Evolutionary conservation across 1,140 invertebrate genomes (phyloP), one percentile per base, ranked within the genome.

Genomic region (Cheumatopsyche charites): DNA sequence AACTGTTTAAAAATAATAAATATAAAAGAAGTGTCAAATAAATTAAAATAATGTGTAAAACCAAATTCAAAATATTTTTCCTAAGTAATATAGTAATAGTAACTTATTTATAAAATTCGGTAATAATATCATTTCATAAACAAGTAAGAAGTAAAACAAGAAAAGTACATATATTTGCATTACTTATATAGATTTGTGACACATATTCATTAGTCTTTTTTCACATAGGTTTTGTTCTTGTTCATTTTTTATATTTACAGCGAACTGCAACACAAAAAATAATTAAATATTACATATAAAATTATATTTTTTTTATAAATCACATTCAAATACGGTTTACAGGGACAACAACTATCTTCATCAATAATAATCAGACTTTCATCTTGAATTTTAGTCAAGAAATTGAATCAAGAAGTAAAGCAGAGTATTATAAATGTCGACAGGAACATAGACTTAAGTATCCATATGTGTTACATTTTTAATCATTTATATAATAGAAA

Each of bases 1-100:
- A 49, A 49, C 26, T 49, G 55, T 42, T 68, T 55, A 45, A 68
- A 68, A 68, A 68, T 49, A 68, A 47, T 68, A 68, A 68, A 47
- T 68, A 49, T 41, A 55, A 55, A 55, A 68, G 43, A 68, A 68
- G 11, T 55, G 23, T 68, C 15, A 68, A 47, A 67, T 47, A 23
- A 67, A 68, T 52, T 52, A 52, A 52, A 55, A 6, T 29, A 29
- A 68, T 23, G 29, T n/a, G n/a, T n/a, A n/a, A 36, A 36, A 4
- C 9, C 3, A 36, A 36, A 36, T 36, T 36, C 29, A 36, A 4
- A 4, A 9, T 36, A 4, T 36, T 36, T 36, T 36, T 36, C 9
- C 9, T 36, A n/a, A n/a, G n/a, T n/a, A n/a, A n/a, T 36, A 3
- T 36, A 36, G 29, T 36, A 36, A 36, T 36, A 4, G 9, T 36